Evolutionary conservation across 1,140 invertebrate genomes (phyloP).

Genomic region (Drosophila bocqueti): DNA sequence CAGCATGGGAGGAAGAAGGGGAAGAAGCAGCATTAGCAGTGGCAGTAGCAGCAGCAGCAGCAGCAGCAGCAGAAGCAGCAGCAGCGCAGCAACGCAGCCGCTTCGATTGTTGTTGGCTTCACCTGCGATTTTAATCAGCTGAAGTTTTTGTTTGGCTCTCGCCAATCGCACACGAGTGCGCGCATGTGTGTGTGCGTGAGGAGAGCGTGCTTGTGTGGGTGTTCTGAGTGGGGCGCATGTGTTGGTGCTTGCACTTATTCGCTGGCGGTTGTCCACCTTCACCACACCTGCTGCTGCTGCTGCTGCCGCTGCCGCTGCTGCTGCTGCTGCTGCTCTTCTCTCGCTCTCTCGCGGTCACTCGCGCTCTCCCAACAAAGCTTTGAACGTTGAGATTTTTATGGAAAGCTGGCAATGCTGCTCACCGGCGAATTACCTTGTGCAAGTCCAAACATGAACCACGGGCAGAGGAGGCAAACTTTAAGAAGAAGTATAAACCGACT

Average conservation of each 20-base stretch:
- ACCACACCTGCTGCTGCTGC: slow-evolving; percentile 82
- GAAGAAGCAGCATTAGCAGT: slow-evolving; percentile 1
- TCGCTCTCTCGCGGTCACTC: slow-evolving; percentile 6
- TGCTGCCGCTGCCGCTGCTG: slow-evolving; percentile 47
- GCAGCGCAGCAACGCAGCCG: slow-evolving; percentile 14
- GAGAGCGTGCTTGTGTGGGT: background rate
- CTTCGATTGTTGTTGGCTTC: slow-evolving; percentile 51
- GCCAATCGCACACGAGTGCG: slow-evolving; percentile 14
- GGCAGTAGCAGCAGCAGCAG: slow-evolving; percentile 4
- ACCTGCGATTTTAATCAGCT: slow-evolving; percentile 79
- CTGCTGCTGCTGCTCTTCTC: slow-evolving; percentile 19
- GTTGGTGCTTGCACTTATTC: slow-evolving; percentile 36
- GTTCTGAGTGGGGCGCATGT: slow-evolving; percentile 15
- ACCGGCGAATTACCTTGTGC: slow-evolving; percentile 1
- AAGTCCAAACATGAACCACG: slow-evolving; percentile 16
- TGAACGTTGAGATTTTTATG: slow-evolving; percentile 9
- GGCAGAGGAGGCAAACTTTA: background rate
- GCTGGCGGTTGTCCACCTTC: slow-evolving; percentile 56
- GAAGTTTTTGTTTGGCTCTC: slow-evolving; percentile 55
- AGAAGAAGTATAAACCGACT: background rate
- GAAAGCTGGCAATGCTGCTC: slow-evolving; percentile 56
- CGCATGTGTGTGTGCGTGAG: too few species aligned
- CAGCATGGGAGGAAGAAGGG: background rate
- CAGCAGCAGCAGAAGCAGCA: slow-evolving; percentile 27
- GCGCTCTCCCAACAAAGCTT: slow-evolving; percentile 18